phyloP scores from a whole-genome alignment of 2,888 invertebrate species.

The Achlya flavicornis region DNA sequence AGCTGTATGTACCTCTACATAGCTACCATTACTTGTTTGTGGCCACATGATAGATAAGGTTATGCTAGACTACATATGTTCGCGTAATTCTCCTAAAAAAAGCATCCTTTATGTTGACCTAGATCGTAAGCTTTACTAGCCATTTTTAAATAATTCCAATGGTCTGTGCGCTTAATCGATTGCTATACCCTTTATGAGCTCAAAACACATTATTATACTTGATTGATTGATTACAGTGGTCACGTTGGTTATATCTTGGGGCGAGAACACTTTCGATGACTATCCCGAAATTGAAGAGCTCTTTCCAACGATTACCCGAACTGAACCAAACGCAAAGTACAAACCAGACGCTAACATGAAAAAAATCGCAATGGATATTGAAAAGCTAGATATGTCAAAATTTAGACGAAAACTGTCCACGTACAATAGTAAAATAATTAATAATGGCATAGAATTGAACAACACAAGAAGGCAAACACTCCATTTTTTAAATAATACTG shows the following conservation, averaged over 20 bases:
- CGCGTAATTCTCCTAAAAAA: no score
- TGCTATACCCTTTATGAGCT: no score
- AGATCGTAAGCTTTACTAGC: no score
- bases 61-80: no score
- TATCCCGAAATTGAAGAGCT: background rate
- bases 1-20: no score
- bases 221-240: background rate
- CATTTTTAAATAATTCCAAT: no score
- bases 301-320: background rate
- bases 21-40: no score
- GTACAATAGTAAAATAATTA: background rate
- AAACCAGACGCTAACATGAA: background rate
- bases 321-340: background rate
- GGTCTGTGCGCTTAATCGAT: no score
- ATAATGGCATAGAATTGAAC: background rate
- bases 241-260: background rate
- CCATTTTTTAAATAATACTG: background rate
- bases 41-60: no score
- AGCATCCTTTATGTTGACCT: no score
- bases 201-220: background rate
- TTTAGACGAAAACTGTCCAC: background rate
- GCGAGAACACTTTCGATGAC: background rate
- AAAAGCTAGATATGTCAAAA: background rate
- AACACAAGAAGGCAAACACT: conserved; percentile 23
- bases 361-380: background rate